Conservation (phyloP, 2,888 invertebrate species). For the Tipula lateralis region DNA sequence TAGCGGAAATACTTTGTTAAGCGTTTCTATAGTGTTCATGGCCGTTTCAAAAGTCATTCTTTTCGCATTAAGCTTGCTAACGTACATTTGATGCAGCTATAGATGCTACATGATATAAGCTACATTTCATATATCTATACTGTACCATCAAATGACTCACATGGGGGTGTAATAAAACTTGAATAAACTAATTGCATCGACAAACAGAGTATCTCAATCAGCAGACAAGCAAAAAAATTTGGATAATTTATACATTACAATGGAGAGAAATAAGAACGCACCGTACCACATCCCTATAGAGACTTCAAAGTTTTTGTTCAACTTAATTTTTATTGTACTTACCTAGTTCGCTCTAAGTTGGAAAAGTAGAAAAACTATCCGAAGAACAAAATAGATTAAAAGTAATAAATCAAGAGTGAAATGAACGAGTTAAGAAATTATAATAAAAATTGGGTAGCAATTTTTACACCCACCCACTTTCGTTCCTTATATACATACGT, state of each 20-base stretch:
- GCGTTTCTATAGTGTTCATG: too few relatives aligned
- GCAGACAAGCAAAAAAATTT: background rate
- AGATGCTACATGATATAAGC: too few relatives aligned
- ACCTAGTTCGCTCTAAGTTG: background rate
- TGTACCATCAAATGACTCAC: background rate
- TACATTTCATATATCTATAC: background rate
- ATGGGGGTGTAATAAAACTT: background rate
- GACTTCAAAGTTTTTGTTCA: background rate
- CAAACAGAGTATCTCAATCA: background rate
- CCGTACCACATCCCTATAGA: background rate
- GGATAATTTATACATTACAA: background rate
- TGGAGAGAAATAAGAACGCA: background rate
- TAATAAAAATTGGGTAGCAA: background rate
- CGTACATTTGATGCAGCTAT: too few relatives aligned
- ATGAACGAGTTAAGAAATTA: conserved; percentile 1
- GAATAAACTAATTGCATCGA: background rate
- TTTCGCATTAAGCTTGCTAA: too few relatives aligned
- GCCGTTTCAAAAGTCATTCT: too few relatives aligned
- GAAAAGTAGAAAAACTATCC: background rate
- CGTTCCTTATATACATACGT: background rate
- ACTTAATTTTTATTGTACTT: conserved; percentile 11
- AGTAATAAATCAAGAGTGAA: background rate
- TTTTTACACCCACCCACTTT: background rate
- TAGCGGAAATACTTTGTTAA: too few relatives aligned
- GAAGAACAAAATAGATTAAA: conserved; percentile 4